Percentiles rank a stretch among this genome's conserved stretches.
Conservation (phyloP, 2,888 invertebrate genomes). For the Amiota mariae region DNA sequence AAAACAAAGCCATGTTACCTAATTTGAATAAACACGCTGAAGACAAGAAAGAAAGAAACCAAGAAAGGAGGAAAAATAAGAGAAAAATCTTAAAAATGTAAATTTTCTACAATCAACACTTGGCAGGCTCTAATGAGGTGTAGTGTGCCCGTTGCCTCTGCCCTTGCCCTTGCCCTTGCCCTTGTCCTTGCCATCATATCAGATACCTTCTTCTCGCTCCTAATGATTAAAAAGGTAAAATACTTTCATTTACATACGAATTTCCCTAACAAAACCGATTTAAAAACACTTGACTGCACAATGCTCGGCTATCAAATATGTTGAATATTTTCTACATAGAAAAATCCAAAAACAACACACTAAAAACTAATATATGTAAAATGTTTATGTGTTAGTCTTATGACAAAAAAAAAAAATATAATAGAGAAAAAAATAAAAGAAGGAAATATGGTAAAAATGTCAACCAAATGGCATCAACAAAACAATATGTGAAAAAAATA, state of each 20-base stretch:
- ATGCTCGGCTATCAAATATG: too few relatives aligned
- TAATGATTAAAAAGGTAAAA: too few relatives aligned
- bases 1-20: background rate
- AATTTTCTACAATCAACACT: constrained; percentile 63
- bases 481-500: background rate
- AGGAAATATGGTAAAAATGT: background rate
- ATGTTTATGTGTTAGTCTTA: background rate
- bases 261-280: too few relatives aligned
- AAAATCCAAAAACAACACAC: too few relatives aligned
- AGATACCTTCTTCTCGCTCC: too few relatives aligned
- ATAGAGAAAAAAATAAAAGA: background rate
- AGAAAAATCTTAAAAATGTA: constrained; percentile 58
- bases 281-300: too few relatives aligned
- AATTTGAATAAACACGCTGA: constrained; percentile 20
- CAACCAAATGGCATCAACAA: background rate
- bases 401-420: background rate
- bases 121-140: constrained; percentile 34
- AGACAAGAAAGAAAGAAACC: background rate
- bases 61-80: constrained; percentile 14
- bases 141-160: background rate
- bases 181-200: too few relatives aligned
- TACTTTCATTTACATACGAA: too few relatives aligned
- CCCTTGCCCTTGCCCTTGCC: too few relatives aligned
- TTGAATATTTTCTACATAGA: too few relatives aligned
- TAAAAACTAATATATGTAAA: too few relatives aligned